Conservation (phyloP, 1,140 invertebrate genomes). For the Dufourea novaeangliae region DNA sequence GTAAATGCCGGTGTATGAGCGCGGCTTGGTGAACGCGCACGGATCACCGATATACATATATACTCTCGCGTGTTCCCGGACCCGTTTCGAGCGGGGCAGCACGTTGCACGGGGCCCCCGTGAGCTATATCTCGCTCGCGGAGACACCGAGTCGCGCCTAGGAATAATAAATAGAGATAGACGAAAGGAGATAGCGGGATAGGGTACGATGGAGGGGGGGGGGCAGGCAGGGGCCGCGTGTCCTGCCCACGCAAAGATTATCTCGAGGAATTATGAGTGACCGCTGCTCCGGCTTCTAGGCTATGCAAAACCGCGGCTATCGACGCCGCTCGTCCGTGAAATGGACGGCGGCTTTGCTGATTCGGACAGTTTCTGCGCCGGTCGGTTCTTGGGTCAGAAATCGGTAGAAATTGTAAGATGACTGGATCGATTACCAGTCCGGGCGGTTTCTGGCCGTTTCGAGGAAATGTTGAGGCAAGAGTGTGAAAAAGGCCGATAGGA, state of each 20-base stretch:
- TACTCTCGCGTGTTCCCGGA: slow-evolving; percentile 35
- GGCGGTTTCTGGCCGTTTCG: neutral
- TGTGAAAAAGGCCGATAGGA: no score
- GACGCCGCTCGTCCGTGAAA: slow-evolving; percentile 48
- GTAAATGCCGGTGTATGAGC: slow-evolving; percentile 33
- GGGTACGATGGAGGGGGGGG: no score
- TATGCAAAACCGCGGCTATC: slow-evolving; percentile 70
- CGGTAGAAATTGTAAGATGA: neutral
- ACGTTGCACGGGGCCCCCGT: slow-evolving; percentile 4
- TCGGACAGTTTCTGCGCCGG: neutral
- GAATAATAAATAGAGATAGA: slow-evolving; percentile 79
- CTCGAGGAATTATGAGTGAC: slow-evolving; percentile 77
- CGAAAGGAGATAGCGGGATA: slow-evolving; percentile 64
- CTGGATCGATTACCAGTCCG: no score
- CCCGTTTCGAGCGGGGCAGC: slow-evolving; percentile 13
- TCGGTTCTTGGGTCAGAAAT: neutral
- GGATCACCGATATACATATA: no score
- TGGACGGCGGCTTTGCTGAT: neutral
- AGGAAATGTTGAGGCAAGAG: no score
- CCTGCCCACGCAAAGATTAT: slow-evolving; percentile 77
- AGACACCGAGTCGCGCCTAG: slow-evolving; percentile 62
- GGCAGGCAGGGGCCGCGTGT: slow-evolving; percentile 60
- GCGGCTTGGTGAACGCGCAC: slow-evolving; percentile 25
- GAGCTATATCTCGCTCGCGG: slow-evolving; percentile 59
- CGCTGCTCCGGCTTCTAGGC: slow-evolving; percentile 70